Conservation (phyloP, 2,888 invertebrate species). For the Bimastos eiseni region DNA sequence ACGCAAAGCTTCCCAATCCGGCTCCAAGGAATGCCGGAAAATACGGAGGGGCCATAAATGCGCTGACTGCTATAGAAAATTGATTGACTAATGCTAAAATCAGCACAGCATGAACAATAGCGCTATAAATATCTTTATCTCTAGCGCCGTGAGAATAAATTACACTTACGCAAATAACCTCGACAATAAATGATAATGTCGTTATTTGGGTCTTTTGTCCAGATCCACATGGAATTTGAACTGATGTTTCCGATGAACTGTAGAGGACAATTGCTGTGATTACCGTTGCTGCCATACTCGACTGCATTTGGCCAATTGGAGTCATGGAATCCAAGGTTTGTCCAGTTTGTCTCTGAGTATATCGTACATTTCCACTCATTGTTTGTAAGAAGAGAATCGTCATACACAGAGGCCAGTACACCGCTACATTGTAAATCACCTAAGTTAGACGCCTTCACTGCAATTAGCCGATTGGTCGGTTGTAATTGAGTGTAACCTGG, state of each 20-base stretch:
- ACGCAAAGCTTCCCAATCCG: no score
- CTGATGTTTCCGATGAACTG: conserved; percentile 19
- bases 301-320: background rate
- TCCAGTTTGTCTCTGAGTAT: background rate
- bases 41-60: no score
- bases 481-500: background rate
- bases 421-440: background rate
- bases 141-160: no score
- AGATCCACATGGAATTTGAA: conserved; percentile 22
- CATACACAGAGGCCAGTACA: background rate
- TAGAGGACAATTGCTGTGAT: background rate
- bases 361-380: background rate
- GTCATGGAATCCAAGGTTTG: conserved; percentile 4
- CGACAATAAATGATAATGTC: conserved; percentile 26
- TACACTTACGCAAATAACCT: background rate
- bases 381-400: background rate
- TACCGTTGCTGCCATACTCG: conserved; percentile 18
- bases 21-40: no score
- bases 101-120: no score
- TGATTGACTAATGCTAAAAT: no score
- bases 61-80: no score
- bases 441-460: background rate
- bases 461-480: conserved; percentile 8
- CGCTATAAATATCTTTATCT: no score
- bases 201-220: conserved; percentile 9